Evolutionary conservation across 2,113 vertebrate species (phyloP).

Genomic region (Oryzias celebensis): DNA sequence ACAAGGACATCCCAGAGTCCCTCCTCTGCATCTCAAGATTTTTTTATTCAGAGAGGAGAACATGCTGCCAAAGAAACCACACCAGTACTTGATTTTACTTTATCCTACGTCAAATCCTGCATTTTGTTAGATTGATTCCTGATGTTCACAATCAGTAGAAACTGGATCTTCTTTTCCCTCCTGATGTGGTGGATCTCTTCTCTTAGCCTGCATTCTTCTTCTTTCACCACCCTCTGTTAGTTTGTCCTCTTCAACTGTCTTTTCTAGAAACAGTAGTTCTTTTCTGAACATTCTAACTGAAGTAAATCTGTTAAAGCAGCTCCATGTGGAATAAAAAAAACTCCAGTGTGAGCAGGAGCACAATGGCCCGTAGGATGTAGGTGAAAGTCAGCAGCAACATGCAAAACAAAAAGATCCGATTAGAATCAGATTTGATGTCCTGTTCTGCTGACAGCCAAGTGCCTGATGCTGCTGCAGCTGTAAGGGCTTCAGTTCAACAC

Average conservation of each 20-base stretch:
- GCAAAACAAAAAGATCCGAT: neutral
- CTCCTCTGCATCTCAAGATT: neutral
- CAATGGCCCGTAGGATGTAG: neutral
- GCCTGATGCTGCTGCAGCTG: slow-evolving; percentile 59
- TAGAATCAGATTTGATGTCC: neutral
- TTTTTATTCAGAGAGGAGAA: slow-evolving; percentile 22
- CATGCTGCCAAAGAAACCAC: slow-evolving; percentile 76
- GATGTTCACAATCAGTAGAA: neutral
- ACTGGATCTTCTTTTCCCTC: slow-evolving; percentile 10
- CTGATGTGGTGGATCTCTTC: slow-evolving; percentile 8
- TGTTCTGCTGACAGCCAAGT: slow-evolving; percentile 57
- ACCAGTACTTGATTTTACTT: slow-evolving; percentile 59
- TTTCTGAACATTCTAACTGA: neutral
- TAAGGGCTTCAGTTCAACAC: slow-evolving; percentile 46
- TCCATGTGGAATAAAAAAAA: neutral
- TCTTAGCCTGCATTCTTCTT: slow-evolving; percentile 3
- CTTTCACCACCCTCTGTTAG: slow-evolving; percentile 17
- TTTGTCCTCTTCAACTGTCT: slow-evolving; percentile 36
- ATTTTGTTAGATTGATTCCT: slow-evolving; percentile 28
- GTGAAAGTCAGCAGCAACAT: slow-evolving; percentile 4
- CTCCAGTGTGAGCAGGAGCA: neutral
- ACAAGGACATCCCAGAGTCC: slow-evolving; percentile 38
- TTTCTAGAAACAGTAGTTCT: slow-evolving; percentile 37
- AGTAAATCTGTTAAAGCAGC: slow-evolving; percentile 1
- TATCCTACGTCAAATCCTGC: slow-evolving; percentile 21